These are phyloP conservation scores for Riparia riparia DNA, from an alignment of 2,113 vertebrate species.

Conservation along the genomic window DNA sequence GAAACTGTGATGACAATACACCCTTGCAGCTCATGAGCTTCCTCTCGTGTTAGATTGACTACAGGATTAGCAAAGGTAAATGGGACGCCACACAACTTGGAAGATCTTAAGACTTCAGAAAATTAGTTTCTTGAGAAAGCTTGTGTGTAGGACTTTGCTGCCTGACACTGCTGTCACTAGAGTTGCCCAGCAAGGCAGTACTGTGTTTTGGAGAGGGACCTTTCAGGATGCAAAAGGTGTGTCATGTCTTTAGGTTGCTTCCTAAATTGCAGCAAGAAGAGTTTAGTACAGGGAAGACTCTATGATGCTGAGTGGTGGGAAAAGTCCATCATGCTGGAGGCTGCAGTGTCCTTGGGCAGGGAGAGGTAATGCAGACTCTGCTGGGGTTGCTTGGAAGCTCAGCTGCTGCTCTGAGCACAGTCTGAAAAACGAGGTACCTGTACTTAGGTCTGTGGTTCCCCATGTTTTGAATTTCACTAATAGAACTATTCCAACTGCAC, in stretches of 20 bases:
- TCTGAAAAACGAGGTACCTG: neutral
- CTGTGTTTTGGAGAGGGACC: neutral
- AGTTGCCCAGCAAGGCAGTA: neutral
- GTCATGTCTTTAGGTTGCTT: neutral
- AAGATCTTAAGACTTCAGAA: neutral
- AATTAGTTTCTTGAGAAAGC: neutral
- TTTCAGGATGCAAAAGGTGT: neutral
- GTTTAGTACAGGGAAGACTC: neutral
- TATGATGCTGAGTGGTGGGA: neutral
- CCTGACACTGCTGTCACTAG: fast-evolving
- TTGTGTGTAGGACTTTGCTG: neutral
- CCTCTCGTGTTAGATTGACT: neutral
- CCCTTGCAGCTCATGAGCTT: neutral
- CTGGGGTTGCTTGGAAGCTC: neutral
- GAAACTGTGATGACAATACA: neutral
- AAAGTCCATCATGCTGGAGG: fast-evolving
- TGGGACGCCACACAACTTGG: neutral
- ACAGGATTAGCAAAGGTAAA: neutral
- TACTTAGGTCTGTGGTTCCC: fast-evolving
- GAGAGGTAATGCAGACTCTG: neutral
- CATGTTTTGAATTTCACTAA: neutral
- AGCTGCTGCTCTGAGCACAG: neutral
- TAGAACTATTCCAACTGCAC: neutral
- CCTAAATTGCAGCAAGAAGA: neutral
- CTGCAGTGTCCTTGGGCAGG: neutral